Percentiles rank a stretch among this genome's conserved stretches.
Conservation (phyloP, 2,797 vertebrate genomes). For the Bufotes viridis region DNA sequence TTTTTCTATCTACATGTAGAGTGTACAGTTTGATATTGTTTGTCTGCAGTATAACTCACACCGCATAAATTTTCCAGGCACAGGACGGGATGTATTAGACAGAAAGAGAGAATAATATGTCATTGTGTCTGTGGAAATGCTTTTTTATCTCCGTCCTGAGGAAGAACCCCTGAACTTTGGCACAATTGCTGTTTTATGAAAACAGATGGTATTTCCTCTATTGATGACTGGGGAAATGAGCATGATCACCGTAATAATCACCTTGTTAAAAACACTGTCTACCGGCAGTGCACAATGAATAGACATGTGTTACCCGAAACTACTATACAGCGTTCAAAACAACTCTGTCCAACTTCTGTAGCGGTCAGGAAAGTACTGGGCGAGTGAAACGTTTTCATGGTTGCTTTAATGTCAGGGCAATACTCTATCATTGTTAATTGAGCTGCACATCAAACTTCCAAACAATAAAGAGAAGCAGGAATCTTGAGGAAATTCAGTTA, state of each 20-base stretch:
- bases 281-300: conserved; percentile 31
- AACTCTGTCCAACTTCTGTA: background rate
- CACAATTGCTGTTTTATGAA: conserved; percentile 58
- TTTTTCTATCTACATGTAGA: background rate
- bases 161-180: conserved; percentile 57
- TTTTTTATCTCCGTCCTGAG: conserved; percentile 63
- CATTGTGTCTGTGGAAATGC: conserved; percentile 63
- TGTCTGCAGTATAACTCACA: conserved; percentile 20
- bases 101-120: conserved; percentile 58
- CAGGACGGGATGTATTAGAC: conserved; percentile 57
- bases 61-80: conserved; percentile 50
- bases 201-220: conserved; percentile 62
- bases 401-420: background rate
- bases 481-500: background rate
- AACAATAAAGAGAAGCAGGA: too few relatives aligned
- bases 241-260: conserved; percentile 49
- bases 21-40: conserved; percentile 9
- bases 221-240: conserved; percentile 58
- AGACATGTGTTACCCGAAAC: conserved; percentile 20
- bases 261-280: conserved; percentile 48
- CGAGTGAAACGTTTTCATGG: background rate
- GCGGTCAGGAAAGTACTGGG: background rate
- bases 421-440: background rate
- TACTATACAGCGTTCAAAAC: conserved; percentile 1
- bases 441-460: background rate